phyloP scores from a whole-genome alignment of 2,888 invertebrate genomes.

The Limenitis camilla region DNA sequence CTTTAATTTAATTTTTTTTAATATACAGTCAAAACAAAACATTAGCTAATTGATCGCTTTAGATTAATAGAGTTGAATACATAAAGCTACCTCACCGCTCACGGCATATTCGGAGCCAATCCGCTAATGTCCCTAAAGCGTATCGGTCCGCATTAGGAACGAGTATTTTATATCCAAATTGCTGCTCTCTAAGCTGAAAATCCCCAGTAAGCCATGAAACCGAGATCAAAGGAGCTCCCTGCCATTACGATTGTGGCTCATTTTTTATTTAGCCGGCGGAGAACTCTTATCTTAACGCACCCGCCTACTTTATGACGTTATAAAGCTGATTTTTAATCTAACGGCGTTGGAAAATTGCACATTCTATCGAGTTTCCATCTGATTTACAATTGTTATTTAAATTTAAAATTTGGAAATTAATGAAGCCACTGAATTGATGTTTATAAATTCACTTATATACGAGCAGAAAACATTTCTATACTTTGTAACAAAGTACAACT shows the following conservation, averaged over 20 bases:
- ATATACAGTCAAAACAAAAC: not conserved
- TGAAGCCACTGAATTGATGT: too few species aligned
- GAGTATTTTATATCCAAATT: conserved; percentile 67
- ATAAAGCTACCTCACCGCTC: conserved; percentile 3
- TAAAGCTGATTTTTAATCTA: conserved; percentile 75
- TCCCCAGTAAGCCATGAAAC: conserved; percentile 69
- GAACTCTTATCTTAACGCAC: conserved; percentile 68
- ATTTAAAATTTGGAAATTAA: too few species aligned
- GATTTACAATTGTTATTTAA: conserved; percentile 6
- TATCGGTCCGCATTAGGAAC: conserved; percentile 52
- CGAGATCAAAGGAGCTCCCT: conserved; percentile 67
- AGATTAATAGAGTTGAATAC: conserved; percentile 9
- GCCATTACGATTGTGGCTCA: conserved; percentile 73
- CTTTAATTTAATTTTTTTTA: too few species aligned
- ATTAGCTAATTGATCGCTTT: not conserved
- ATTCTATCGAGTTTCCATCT: conserved; percentile 16
- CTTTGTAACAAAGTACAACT: too few species aligned
- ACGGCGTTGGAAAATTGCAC: conserved; percentile 51
- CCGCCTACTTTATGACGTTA: conserved; percentile 69
- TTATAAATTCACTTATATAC: too few species aligned
- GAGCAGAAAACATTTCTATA: too few species aligned
- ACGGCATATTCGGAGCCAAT: conserved; percentile 35
- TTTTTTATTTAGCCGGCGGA: conserved; percentile 68
- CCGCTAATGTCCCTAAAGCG: conserved; percentile 65
- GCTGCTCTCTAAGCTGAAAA: conserved; percentile 57